Conservation (phyloP, 2,888 invertebrate genomes). For the Campopleginae sp. region DNA sequence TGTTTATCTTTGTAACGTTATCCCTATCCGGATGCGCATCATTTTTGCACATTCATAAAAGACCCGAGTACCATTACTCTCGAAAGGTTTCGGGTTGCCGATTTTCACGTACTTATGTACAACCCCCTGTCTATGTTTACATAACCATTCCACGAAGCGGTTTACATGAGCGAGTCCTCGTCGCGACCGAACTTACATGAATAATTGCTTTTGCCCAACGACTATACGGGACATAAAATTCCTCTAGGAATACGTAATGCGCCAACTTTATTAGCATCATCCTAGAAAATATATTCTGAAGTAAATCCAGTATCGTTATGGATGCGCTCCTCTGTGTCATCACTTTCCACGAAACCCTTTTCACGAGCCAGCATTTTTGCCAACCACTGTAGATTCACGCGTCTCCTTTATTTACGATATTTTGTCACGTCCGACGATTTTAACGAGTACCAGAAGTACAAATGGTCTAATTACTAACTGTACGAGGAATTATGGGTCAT, state of each 20-base stretch:
- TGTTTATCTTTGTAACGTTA: constrained; percentile 1
- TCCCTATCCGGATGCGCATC: background rate
- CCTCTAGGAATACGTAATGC: constrained; percentile 63
- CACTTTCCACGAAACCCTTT: background rate
- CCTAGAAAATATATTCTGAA: constrained; percentile 27
- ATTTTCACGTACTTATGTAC: background rate
- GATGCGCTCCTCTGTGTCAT: constrained; percentile 36
- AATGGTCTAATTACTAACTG: constrained; percentile 24
- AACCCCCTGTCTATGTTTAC: background rate
- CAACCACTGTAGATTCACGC: background rate
- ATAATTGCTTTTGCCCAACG: constrained; percentile 55
- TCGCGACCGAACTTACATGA: constrained; percentile 44
- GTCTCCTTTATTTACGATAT: constrained; percentile 53
- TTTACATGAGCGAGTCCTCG: background rate
- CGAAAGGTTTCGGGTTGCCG: constrained; percentile 39
- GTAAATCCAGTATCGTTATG: constrained; percentile 50
- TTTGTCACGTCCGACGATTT: constrained; percentile 48
- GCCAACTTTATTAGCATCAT: constrained; percentile 65
- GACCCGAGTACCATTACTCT: constrained; percentile 34
- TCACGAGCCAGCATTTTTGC: background rate
- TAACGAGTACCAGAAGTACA: constrained; percentile 48
- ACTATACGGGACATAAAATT: constrained; percentile 58
- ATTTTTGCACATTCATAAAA: constrained; percentile 46
- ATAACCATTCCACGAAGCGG: background rate
- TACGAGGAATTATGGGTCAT: constrained; percentile 41